Percentiles rank a stretch among this genome's conserved stretches.
Evolutionary conservation across 2,888 invertebrate genomes (phyloP).

Genomic region (Yponomeuta evonymella): DNA sequence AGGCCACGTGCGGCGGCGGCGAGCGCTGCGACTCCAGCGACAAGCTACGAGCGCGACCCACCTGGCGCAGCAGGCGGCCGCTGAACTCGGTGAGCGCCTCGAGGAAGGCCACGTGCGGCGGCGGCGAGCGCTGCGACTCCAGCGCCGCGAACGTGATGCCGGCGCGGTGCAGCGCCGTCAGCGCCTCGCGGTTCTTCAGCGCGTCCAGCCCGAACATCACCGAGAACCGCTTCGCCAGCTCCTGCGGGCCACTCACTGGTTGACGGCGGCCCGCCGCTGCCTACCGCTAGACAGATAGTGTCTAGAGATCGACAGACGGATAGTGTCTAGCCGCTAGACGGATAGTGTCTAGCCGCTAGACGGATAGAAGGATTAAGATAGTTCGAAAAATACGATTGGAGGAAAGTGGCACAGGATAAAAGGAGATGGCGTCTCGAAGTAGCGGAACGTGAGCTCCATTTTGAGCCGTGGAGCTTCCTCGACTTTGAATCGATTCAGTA

Average conservation of each 20-base stretch:
- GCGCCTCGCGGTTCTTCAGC: conserved; percentile 96
- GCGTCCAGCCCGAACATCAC: conserved; percentile 98
- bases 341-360: too few relatives aligned
- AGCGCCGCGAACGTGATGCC: conserved; percentile 93
- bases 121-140: conserved; percentile 40
- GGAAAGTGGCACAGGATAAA: too few relatives aligned
- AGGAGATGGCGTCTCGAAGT: too few relatives aligned
- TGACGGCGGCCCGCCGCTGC: too few relatives aligned
- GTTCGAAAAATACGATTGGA: too few relatives aligned
- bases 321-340: too few relatives aligned
- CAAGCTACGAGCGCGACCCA: background rate
- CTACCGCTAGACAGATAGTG: too few relatives aligned
- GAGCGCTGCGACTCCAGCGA: conserved; percentile 65
- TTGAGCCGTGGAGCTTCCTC: too few relatives aligned
- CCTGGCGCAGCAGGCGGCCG: conserved; percentile 84
- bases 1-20: conserved; percentile 53
- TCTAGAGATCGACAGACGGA: too few relatives aligned
- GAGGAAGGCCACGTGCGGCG: conserved; percentile 78
- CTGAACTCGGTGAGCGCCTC: conserved; percentile 98
- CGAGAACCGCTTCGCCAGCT: conserved; percentile 97
- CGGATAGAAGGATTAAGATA: too few relatives aligned
- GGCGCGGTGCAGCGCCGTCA: conserved; percentile 95
- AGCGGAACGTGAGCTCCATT: too few relatives aligned
- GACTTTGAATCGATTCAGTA: too few relatives aligned
- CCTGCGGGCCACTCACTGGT: conserved; percentile 61